phyloP scores from a whole-genome alignment of 1,140 invertebrate genomes.

The Luehdorfia chinensis region DNA sequence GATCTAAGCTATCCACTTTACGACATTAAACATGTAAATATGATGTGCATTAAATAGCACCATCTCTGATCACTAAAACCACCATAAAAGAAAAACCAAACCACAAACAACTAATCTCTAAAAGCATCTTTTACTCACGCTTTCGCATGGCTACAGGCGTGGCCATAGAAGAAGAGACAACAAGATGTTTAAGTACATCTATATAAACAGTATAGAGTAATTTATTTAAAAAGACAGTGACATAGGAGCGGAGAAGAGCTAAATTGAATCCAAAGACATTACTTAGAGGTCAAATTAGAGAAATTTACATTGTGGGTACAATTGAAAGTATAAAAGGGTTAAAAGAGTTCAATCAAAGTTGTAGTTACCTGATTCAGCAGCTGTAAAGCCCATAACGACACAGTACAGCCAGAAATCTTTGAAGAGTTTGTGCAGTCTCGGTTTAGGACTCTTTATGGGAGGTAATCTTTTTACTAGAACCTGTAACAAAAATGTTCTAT shows the following conservation, averaged over 20 bases:
- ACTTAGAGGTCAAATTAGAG: conserved; percentile 34
- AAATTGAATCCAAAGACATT: conserved; percentile 28
- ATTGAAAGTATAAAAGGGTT: conserved; percentile 22
- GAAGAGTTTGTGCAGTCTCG: conserved; percentile 97
- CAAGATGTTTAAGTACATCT: conserved; percentile 54
- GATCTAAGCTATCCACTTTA: too few relatives aligned
- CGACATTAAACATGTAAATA: neutral
- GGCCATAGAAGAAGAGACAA: conserved; percentile 71
- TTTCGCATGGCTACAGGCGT: conserved; percentile 72
- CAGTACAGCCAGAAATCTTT: conserved; percentile 99
- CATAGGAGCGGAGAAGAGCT: conserved; percentile 25
- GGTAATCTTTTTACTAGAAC: conserved; percentile 89
- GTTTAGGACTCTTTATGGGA: conserved; percentile 93
- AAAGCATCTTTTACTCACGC: conserved; percentile 71
- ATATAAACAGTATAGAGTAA: conserved; percentile 24
- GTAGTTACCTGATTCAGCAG: conserved; percentile 84
- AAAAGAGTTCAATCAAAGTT: conserved; percentile 8
- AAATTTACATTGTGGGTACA: conserved; percentile 34
- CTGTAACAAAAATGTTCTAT: conserved; percentile 42
- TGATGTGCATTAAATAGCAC: conserved; percentile 1
- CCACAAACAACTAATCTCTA: conserved; percentile 53
- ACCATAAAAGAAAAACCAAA: conserved; percentile 48
- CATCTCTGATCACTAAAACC: conserved; percentile 21
- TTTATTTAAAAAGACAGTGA: conserved; percentile 7
- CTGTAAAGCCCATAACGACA: conserved; percentile 98